Evolutionary conservation across 2,113 vertebrate genomes (phyloP), one percentile per base, ranked within the genome.

Genomic region (Psophia crepitans): DNA sequence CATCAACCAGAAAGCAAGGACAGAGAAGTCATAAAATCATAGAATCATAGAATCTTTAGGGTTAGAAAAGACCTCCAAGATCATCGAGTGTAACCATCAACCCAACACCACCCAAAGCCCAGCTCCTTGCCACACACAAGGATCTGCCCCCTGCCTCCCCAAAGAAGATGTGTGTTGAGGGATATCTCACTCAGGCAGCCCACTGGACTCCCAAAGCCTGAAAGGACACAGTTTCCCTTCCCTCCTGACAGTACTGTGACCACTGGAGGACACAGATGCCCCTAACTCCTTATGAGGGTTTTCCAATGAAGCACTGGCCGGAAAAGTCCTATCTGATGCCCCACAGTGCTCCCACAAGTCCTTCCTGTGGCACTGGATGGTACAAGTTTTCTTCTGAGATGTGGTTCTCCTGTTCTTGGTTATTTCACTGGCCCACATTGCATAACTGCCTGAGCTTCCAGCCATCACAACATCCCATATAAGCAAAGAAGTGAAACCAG

Each of bases 281-380:
- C 32, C 46, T 41, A 9, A 37, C 7, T 58, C 60, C 33, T 23
- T 39, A 39, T 37, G 17, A 70, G 18, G 46, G 46, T 14, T 89
- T 84, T 84, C 24, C 60, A 82, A 3, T 46, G 56, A 37, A 53
- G 21, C 4, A 2, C 28, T 17, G 3, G 8, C 64, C 71, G 58
- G 41, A 57, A 46, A 82, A 75, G 60, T 24, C n/a, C 9, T 35
- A 2, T 16, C 30, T 74, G 71, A 83, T 17, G 11, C 28, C 15
- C 21, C 22, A 5, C 12, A 11, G 37, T 8, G 43, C 6, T 58
- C 37, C 37, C 61, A 53, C 44, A 58, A 44, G 20, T 39, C 49
- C 57, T 66, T 0, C 1, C 11, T 18, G 71, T 5, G 0, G 32
- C 69, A 51, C 11, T 58, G 60, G 17, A 9, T 46, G 15, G 8